Evolutionary conservation across 2,797 vertebrate species (phyloP), one percentile per base, ranked within the genome.

Genomic region (Crocidura indochinensis): DNA sequence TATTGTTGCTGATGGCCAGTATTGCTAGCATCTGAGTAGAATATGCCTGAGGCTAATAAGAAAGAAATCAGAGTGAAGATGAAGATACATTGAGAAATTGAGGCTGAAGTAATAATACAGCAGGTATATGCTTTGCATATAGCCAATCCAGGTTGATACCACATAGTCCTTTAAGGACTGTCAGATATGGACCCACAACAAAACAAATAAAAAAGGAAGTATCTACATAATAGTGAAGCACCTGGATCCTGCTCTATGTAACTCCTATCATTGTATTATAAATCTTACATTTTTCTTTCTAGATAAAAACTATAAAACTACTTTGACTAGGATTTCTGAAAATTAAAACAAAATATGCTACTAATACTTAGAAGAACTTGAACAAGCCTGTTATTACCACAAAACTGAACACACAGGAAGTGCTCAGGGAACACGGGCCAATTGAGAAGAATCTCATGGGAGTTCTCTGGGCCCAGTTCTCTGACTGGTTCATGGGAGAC

Each of bases 41-140:
- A 64, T 14, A 10, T 12, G 79, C 8, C 20, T 27, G 47, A 64
- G 26, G 9, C 15, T 46, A 78, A 78, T 1, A 2, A 7, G 15
- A 10, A 76, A n/a, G 31, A 62, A 88, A 87, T 64, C 1, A 62
- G 14, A 87, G 49, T 29, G 73, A 69, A 88, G 20, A 83, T 8
- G 1, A 22, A 84, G 22, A 62, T 29, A 38, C n/a, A 79, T 27
- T 20, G 26, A 31, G 29, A 77, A 19, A 71, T 68, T 88, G 56
- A 7, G 71, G 20, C 62, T 80, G 46, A 24, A 14, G 51, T 53
- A 17, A 53, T 53, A 14, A 17, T 53, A 53, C 51, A 53, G 51
- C 51, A 53, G 51, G 51, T 14, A 4, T 14, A 15, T 53, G 10
- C 51, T 17, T 53, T 53, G 51, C 12, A 53, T 17, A 53, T 2